These are phyloP conservation scores for Amphilophus citrinellus DNA, from an alignment of 2,113 vertebrate species.

Conservation along the genomic window DNA sequence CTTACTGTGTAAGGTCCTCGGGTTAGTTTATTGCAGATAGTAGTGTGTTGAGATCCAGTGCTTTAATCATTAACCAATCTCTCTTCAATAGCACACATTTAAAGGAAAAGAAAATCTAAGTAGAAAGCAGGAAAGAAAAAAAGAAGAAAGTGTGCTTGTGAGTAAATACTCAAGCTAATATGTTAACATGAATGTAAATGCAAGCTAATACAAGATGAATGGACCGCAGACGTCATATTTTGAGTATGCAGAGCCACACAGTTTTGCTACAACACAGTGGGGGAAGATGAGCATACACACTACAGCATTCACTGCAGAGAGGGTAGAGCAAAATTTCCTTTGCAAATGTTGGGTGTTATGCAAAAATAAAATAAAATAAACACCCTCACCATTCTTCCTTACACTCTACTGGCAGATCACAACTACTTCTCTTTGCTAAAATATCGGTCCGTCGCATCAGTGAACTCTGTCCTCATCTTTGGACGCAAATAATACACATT, in stretches of 20 bases:
- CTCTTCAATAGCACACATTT: neutral
- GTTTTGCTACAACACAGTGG: neutral
- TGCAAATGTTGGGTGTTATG: neutral
- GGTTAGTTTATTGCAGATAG: conserved; percentile 21
- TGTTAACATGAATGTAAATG: neutral
- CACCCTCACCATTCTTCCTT: neutral
- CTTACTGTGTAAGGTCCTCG: neutral
- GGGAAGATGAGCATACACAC: conserved; percentile 17
- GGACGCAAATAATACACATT: conserved; percentile 74
- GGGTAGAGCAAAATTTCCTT: neutral
- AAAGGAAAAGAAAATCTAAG: neutral
- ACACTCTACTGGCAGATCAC: conserved; percentile 38
- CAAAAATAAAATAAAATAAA: neutral
- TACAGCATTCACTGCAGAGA: conserved; percentile 20
- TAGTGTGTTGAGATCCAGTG: conserved; percentile 6
- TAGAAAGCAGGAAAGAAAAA: neutral
- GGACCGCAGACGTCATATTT: neutral
- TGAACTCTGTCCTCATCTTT: conserved; percentile 62
- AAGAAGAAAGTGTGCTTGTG: neutral
- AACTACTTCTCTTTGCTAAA: conserved; percentile 37
- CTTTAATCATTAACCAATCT: conserved; percentile 7
- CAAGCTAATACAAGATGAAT: neutral
- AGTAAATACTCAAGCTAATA: neutral
- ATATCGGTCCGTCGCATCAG: neutral
- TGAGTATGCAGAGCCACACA: neutral